phyloP scores from a whole-genome alignment of 2,797 vertebrate genomes.

The Syngnathus acus region DNA sequence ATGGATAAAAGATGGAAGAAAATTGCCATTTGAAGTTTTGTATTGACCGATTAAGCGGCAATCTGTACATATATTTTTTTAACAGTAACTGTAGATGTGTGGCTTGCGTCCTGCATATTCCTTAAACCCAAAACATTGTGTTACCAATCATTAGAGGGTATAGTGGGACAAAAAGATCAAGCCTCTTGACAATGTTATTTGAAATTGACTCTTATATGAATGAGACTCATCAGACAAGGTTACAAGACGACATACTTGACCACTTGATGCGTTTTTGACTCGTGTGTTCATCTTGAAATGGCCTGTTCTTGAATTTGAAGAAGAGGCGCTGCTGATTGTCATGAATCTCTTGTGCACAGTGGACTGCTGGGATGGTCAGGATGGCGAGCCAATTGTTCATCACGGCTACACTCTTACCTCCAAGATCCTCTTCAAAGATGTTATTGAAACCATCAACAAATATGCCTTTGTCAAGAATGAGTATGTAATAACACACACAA shows the following conservation, averaged over 20 bases:
- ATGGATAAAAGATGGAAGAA: no score
- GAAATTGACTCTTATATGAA: background rate
- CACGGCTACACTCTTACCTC: conserved; percentile 97
- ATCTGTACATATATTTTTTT: no score
- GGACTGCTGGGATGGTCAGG: conserved; percentile 97
- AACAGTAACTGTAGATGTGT: background rate
- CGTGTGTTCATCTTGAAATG: background rate
- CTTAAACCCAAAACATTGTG: background rate
- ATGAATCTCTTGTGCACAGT: conserved; percentile 62
- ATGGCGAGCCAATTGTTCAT: conserved; percentile 93
- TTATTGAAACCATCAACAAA: conserved; percentile 97
- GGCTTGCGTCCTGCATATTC: background rate
- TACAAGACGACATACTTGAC: background rate
- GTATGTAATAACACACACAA: conserved; percentile 62
- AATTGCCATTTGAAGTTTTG: no score
- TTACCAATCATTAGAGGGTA: background rate
- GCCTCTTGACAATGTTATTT: background rate
- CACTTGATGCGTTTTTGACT: background rate
- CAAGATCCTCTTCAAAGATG: conserved; percentile 97
- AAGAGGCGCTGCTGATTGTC: background rate
- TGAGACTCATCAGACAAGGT: background rate
- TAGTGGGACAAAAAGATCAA: background rate
- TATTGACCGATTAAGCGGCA: no score
- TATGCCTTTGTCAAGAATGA: conserved; percentile 89
- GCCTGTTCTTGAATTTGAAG: background rate